Evolutionary conservation across 2,888 invertebrate species (phyloP).

Genomic region (Sympetrum striolatum): DNA sequence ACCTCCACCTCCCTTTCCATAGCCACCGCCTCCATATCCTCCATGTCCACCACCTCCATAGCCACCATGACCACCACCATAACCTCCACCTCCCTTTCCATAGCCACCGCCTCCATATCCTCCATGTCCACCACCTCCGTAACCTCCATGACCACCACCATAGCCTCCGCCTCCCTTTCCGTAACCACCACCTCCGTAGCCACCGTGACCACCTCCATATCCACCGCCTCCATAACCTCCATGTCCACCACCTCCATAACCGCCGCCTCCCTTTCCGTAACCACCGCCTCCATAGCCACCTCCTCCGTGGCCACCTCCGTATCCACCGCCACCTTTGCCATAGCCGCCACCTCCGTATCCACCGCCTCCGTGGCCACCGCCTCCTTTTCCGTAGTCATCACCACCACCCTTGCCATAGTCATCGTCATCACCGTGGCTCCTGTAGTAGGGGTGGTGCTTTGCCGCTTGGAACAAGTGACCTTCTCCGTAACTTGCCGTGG

Average conservation of each 20-base stretch:
- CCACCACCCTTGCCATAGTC: neutral
- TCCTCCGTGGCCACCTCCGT: too few species aligned
- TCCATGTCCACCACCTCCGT: neutral
- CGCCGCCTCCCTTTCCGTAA: too few species aligned
- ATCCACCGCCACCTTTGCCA: neutral
- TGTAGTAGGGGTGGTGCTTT: slow-evolving; percentile 3
- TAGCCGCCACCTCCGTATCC: too few species aligned
- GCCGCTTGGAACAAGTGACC: neutral
- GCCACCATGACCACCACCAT: neutral
- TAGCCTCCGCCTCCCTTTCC: neutral
- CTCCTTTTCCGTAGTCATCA: neutral
- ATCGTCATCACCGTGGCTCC: neutral
- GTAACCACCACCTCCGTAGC: neutral
- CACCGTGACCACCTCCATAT: neutral
- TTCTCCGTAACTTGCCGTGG: neutral
- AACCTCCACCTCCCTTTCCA: too few species aligned
- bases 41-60: neutral
- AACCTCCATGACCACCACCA: neutral
- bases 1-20: too few species aligned
- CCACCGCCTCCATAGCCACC: neutral
- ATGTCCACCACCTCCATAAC: too few species aligned
- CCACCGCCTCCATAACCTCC: neutral
- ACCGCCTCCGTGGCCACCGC: too few species aligned
- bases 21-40: too few species aligned
- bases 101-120: too few species aligned